phyloP scores from a whole-genome alignment of 2,797 vertebrate genomes.

The Poeciliopsis turneri region DNA sequence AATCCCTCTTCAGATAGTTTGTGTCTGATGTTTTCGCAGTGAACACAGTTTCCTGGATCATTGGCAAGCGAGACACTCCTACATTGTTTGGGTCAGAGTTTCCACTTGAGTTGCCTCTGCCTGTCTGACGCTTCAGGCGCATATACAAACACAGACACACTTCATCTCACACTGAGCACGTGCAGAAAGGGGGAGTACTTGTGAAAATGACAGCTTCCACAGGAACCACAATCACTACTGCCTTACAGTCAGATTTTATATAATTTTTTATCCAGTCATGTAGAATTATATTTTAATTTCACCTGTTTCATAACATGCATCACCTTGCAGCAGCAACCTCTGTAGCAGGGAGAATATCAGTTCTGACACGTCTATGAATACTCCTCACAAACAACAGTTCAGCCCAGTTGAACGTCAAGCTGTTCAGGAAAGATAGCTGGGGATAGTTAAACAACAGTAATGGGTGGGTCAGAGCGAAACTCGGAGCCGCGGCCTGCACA shows the following conservation, averaged over 20 bases:
- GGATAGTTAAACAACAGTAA: conserved; percentile 53
- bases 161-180: conserved; percentile 12
- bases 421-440: conserved; percentile 66
- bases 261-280: conserved; percentile 4
- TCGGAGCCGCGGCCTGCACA: conserved; percentile 42
- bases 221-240: neutral
- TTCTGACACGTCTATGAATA: conserved; percentile 29
- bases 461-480: conserved; percentile 55
- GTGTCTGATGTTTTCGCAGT: conserved; percentile 41
- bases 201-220: conserved; percentile 6
- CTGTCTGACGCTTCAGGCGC: conserved; percentile 34
- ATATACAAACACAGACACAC: conserved; percentile 11
- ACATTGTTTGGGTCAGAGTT: conserved; percentile 63
- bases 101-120: conserved; percentile 61
- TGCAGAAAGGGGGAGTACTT: conserved; percentile 1
- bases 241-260: neutral
- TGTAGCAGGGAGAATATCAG: conserved; percentile 3
- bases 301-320: neutral
- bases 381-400: conserved; percentile 36
- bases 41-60: conserved; percentile 20
- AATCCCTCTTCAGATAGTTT: conserved; percentile 28
- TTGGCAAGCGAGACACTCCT: conserved; percentile 38
- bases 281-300: neutral
- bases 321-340: neutral
- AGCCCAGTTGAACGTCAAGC: conserved; percentile 50